Conservation (phyloP, 2,888 invertebrate genomes). For the Meta bourneti region DNA sequence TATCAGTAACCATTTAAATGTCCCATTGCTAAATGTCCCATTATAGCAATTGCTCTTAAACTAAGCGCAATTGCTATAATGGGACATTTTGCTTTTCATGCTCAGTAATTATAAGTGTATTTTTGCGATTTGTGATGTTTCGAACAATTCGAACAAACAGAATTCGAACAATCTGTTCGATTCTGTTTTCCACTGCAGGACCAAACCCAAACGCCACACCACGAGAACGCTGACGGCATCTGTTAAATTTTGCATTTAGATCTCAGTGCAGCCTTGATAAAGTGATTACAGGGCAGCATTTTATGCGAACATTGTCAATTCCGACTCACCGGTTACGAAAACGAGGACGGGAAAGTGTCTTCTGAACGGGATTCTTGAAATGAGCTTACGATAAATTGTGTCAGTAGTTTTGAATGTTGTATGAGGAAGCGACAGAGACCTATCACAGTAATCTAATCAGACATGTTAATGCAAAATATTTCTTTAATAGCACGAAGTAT, state of each 20-base stretch:
- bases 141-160: too few species aligned
- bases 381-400: slow-evolving; percentile 24
- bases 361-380: neutral
- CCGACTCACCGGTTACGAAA: neutral
- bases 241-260: slow-evolving; percentile 31
- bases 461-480: too few species aligned
- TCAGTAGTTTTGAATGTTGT: slow-evolving; percentile 44
- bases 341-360: neutral
- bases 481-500: too few species aligned
- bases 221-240: neutral
- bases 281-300: slow-evolving; percentile 17
- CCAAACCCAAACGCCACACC: neutral
- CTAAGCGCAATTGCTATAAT: too few species aligned
- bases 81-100: too few species aligned
- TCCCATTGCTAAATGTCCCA: too few species aligned
- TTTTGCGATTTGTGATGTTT: too few species aligned
- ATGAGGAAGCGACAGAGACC: slow-evolving; percentile 6
- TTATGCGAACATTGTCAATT: slow-evolving; percentile 28
- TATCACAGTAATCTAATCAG: too few species aligned
- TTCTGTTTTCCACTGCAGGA: neutral
- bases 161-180: too few species aligned
- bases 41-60: too few species aligned
- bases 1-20: too few species aligned
- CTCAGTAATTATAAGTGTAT: too few species aligned
- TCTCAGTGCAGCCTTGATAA: neutral